A percentile compares a stretch with the other conserved stretches of the same genome.
Conservation (phyloP, 2,888 invertebrate genomes). For the Carpatolechia fugitivella region DNA sequence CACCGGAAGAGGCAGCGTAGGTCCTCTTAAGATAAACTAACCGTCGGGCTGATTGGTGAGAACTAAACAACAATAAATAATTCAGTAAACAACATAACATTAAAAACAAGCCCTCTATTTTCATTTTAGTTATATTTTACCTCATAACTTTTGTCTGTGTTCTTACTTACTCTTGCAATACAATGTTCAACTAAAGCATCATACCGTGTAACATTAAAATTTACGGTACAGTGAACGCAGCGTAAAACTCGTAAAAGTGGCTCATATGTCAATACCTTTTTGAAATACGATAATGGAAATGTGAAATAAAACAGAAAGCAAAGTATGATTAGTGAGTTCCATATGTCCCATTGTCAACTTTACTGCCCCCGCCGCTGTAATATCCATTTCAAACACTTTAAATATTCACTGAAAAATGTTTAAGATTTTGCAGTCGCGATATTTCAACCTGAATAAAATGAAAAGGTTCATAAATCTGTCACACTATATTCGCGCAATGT, state of each 20-base stretch:
- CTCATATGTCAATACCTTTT: conserved; percentile 77
- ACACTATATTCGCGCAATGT: conserved; percentile 2
- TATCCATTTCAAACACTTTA: conserved; percentile 19
- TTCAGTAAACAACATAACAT: no score
- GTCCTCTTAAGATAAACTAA: no score
- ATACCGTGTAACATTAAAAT: conserved; percentile 62
- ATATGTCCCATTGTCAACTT: conserved; percentile 70
- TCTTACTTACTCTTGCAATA: conserved; percentile 30
- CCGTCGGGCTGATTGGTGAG: no score
- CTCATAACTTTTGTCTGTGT: no score
- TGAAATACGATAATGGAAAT: conserved; percentile 79
- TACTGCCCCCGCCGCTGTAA: conserved; percentile 42
- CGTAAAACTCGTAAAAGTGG: conserved; percentile 75
- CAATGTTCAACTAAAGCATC: conserved; percentile 41
- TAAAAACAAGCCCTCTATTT: no score
- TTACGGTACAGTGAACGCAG: conserved; percentile 55
- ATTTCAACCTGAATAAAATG: conserved; percentile 11
- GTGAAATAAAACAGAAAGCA: conserved; percentile 79
- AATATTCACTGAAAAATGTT: conserved; percentile 16
- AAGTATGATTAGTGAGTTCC: conserved; percentile 78
- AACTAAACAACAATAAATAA: no score
- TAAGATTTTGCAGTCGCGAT: conserved; percentile 7
- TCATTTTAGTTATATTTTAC: no score
- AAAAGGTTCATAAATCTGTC: conserved; percentile 12
- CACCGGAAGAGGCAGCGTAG: no score